Evolutionary conservation across 2,113 vertebrate species (phyloP).

Genomic region (Sialia sialis): DNA sequence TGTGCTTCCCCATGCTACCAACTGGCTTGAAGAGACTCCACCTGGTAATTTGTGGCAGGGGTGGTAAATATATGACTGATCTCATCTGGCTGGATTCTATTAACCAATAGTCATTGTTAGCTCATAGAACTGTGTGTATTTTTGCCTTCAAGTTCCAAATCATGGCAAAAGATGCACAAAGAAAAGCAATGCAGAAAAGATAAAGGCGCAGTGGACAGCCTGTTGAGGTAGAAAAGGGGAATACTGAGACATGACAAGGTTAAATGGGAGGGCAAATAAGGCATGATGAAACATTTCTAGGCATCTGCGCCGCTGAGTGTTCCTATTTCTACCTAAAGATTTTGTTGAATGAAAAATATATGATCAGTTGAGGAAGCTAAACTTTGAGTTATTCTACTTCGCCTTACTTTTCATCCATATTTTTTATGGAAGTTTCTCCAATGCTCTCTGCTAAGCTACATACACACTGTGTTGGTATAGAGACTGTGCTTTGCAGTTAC

Average conservation of each 20-base stretch:
- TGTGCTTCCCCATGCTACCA: background rate
- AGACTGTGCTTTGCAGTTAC: background rate
- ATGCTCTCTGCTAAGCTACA: background rate
- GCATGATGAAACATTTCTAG: background rate
- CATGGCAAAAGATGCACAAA: background rate
- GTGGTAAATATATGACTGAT: background rate
- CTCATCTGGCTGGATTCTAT: background rate
- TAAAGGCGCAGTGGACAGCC: background rate
- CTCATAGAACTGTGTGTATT: background rate
- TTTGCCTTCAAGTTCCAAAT: background rate
- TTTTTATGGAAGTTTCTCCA: background rate
- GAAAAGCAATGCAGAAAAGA: background rate
- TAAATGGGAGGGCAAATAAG: background rate
- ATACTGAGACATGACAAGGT: background rate
- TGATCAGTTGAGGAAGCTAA: background rate
- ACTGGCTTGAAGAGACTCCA: background rate
- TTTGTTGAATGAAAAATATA: background rate
- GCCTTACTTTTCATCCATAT: background rate
- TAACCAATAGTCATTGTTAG: background rate
- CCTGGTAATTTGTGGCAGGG: background rate
- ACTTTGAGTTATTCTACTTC: background rate
- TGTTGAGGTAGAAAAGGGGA: background rate
- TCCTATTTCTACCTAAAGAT: background rate
- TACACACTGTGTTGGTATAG: rapidly evolving
- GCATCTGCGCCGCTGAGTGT: rapidly evolving